phyloP scores from a whole-genome alignment of 2,888 invertebrate species.

The Cyclophora albipunctata region DNA sequence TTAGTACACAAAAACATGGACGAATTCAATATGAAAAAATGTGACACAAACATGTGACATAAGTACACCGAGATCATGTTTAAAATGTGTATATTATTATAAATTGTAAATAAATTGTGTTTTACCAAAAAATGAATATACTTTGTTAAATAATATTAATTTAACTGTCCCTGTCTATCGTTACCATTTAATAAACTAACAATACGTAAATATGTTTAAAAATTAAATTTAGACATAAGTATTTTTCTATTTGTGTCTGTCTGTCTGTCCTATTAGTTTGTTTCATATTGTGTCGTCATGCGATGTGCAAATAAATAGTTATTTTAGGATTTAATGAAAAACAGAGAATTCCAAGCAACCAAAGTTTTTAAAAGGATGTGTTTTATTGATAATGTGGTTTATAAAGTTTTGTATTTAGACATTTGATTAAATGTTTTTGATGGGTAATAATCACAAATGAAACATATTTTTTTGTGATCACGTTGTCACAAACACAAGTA shows the following conservation, averaged over 20 bases:
- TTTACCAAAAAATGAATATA: neutral
- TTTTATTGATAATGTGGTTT: slow-evolving; percentile 13
- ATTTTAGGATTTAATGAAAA: slow-evolving; percentile 3
- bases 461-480: no score
- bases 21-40: no score
- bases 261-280: neutral
- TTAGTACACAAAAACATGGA: no score
- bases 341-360: slow-evolving; percentile 15
- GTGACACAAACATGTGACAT: no score
- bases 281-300: slow-evolving; percentile 3
- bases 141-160: neutral
- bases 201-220: slow-evolving; percentile 9
- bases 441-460: no score
- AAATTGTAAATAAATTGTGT: neutral
- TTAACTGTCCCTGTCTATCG: slow-evolving; percentile 2
- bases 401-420: no score
- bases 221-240: slow-evolving; percentile 2
- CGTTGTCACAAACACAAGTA: no score
- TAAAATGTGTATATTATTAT: no score
- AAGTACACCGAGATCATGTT: no score
- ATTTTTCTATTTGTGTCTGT: slow-evolving; percentile 5
- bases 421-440: no score
- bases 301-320: slow-evolving; percentile 15
- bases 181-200: slow-evolving; percentile 15
- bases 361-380: slow-evolving; percentile 13